Base-by-base conservation (phyloP, 1,140 invertebrate genomes). In the Pinna nobilis region DNA sequence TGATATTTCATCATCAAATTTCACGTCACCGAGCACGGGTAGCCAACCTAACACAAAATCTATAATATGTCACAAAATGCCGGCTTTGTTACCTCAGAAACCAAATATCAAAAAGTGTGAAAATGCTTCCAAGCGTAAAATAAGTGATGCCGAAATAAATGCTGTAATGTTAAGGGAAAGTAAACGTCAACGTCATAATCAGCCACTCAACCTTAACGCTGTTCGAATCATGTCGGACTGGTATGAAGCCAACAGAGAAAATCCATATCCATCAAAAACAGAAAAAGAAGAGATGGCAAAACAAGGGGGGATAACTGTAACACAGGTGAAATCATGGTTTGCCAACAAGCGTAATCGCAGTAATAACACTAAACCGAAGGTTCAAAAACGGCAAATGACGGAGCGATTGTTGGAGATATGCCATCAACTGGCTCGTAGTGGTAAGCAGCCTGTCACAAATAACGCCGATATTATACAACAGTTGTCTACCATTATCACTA, bases 241-340 rank as follows among this genome's bases (percentile, higher is more conserved):
- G 87, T 88, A 83, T 59, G 69, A 83, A 3, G 30, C 69, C 15
- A 70, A 88, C 50, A 44, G 74, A 25, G 80, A 85, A 30, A 86
- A 84, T 72, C 87, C 87, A 5, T 88, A 88, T 74, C 87, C 87
- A 41, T 79, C 63, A 1, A 82, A 83, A 61, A 80, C 78, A 1
- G 84, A 88, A 25, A 86, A 86, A 55, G 82, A 84, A 57, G 33
- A 64, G 2, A 77, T 88, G 73, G 86, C 87, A 1, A 76, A 60
- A 30, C 55, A 78, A 28, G 87, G 86, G 41, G 79, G 83, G 39
- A 84, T 88, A 33, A 82, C 78, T 30, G 71, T 85, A 0, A 78
- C 79, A 32, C 83, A 87, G 73, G 87, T 88, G 15, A 87, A 86
- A 70, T 86, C 85, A 2, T 88, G 87, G 87, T 88, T 87, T 69